Percentiles rank a stretch among this genome's conserved stretches.
Evolutionary conservation across 1,140 invertebrate species (phyloP).

Genomic region (Drosophila dunni): DNA sequence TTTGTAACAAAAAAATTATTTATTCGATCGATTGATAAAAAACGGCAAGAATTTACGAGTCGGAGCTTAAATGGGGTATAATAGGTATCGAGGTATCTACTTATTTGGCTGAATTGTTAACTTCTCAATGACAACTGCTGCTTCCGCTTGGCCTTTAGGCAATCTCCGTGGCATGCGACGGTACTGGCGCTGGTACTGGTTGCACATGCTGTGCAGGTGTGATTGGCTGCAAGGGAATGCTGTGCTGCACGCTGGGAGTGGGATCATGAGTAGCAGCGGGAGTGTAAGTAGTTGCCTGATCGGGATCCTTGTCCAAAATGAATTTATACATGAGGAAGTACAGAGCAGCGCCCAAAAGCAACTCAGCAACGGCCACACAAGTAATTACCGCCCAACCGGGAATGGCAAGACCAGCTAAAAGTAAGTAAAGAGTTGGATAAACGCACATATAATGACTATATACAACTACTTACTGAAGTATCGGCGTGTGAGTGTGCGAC

Average conservation of each 20-base stretch:
- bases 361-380: constrained; percentile 88
- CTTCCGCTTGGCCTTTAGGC: constrained; percentile 46
- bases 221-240: constrained; percentile 12
- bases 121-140: constrained; percentile 20
- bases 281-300: constrained; percentile 68
- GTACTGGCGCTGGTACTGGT: constrained; percentile 17
- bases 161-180: constrained; percentile 62
- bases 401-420: constrained; percentile 87
- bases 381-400: constrained; percentile 90
- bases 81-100: background rate
- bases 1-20: constrained; percentile 50
- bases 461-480: constrained; percentile 89
- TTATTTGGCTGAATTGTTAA: background rate
- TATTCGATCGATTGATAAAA: constrained; percentile 63
- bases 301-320: constrained; percentile 85
- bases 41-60: constrained; percentile 39
- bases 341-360: constrained; percentile 88
- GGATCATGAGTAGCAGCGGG: constrained; percentile 64
- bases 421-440: constrained; percentile 57
- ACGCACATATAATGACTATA: constrained; percentile 11
- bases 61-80: background rate
- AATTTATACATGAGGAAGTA: constrained; percentile 89
- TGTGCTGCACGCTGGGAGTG: constrained; percentile 14
- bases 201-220: constrained; percentile 31
- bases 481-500: constrained; percentile 89